A percentile compares a stretch with the other conserved stretches of the same genome.
phyloP scores from a whole-genome alignment of 2,888 invertebrate species.

The Caenorhabditis drosophilae region DNA sequence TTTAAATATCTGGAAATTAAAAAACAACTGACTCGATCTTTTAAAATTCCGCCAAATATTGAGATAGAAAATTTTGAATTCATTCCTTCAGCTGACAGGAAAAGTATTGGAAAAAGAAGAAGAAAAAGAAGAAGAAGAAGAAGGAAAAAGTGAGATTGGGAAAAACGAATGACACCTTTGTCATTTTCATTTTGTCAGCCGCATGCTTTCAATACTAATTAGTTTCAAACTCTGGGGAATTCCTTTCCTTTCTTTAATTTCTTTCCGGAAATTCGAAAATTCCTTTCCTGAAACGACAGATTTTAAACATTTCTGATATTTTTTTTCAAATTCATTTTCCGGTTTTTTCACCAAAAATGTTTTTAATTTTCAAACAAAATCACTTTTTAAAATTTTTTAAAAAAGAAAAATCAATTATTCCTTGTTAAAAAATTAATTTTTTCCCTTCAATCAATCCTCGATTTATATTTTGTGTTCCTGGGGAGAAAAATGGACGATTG shows the following conservation, averaged over 20 bases:
- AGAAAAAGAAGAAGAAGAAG: not conserved
- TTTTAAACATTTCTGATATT: no score
- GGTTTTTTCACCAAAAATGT: no score
- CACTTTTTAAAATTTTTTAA: no score
- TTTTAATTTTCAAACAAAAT: no score
- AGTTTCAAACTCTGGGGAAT: constrained; percentile 9
- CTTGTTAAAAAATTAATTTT: no score
- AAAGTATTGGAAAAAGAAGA: no score
- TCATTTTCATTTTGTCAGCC: not conserved
- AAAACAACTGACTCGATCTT: constrained; percentile 19
- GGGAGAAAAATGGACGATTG: no score
- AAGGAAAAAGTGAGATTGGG: constrained; percentile 2
- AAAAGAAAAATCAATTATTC: no score
- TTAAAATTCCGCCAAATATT: not conserved
- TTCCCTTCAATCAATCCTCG: no score
- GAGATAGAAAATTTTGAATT: constrained; percentile 2
- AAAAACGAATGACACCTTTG: constrained; percentile 4
- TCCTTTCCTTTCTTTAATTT: not conserved
- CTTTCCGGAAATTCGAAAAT: not conserved
- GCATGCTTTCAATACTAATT: constrained; percentile 11
- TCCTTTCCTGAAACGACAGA: no score
- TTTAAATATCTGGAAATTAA: not conserved
- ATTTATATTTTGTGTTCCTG: no score
- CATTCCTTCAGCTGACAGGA: constrained; percentile 5
- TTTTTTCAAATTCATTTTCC: no score